Evolutionary conservation across 2,888 invertebrate genomes (phyloP), one percentile per base, ranked within the genome.

Genomic region (Lordiphosa fenestrarum): DNA sequence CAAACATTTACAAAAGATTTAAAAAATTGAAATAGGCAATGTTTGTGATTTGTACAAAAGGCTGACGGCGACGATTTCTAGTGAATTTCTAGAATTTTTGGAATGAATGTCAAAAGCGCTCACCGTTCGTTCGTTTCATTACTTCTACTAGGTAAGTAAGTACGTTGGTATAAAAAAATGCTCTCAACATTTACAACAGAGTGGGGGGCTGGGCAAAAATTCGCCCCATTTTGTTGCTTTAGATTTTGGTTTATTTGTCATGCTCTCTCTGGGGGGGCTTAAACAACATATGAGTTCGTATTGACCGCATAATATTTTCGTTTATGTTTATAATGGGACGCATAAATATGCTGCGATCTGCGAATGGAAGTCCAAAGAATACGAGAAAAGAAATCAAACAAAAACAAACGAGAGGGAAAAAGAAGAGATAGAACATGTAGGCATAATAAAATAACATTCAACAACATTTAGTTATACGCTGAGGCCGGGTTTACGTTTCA

Each of bases 321-420:
- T 71, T 78, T 86, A 69, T 72, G 73, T 73, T 80, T 85, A 46
- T 82, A 80, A 74, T 85, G 84, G 74, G 86, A 80, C 64, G 84
- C 86, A 86, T 87, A 86, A 77, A 87, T 82, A 84, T 87, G 87
- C 71, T 87, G 87, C 70, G 73, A 86, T 87, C 87, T 87, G 86
- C 57, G 78, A 81, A 77, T 73, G 64, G 73, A 67, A 70, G 36
- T 37, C 41, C 59, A 61, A 62, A 67, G 70, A 65, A 67, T 69
- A 66, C 66, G 54, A 47, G 41, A 61, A 61, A 42, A 53, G 44
- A 41, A 36, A 41, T 48, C 46, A 37, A 39, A 54, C 52, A 54
- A 6, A 53, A 53, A 54, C n/a, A 55, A 51, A 7, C 69, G 59
- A 69, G 39, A 63, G 57, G 66, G 55, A 74, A 53, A 73, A 48